A percentile compares a stretch with the other conserved stretches of the same genome.
Evolutionary conservation across 2,113 vertebrate genomes (phyloP).

Genomic region (Protomyctophum bolini): DNA sequence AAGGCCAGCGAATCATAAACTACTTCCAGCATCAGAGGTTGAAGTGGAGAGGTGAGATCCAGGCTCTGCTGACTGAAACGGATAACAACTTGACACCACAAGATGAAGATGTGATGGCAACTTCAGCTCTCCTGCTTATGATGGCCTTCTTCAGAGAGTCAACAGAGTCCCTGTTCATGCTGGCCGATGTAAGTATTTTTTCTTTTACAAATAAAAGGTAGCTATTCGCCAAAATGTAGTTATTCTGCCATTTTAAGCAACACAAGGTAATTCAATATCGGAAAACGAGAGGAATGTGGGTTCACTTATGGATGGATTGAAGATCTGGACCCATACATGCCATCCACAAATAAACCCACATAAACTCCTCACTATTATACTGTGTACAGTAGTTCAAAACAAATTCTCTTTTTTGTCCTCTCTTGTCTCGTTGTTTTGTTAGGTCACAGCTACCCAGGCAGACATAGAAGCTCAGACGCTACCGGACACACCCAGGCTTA

Average conservation of each 20-base stretch:
- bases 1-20: neutral
- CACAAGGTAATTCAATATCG: too few relatives aligned
- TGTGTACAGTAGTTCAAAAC: too few relatives aligned
- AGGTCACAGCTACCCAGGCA: neutral
- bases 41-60: neutral
- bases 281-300: too few relatives aligned
- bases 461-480: neutral
- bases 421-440: neutral
- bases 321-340: too few relatives aligned
- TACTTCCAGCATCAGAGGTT: neutral
- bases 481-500: neutral
- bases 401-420: neutral
- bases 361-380: too few relatives aligned
- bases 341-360: too few relatives aligned
- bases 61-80: neutral
- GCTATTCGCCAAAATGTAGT: too few relatives aligned
- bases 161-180: neutral
- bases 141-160: neutral
- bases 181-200: neutral
- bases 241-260: too few relatives aligned
- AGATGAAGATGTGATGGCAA: neutral
- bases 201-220: too few relatives aligned
- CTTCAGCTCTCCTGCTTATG: neutral
- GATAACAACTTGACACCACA: too few relatives aligned
- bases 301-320: too few relatives aligned